phyloP scores from a whole-genome alignment of 2,113 vertebrate species.

The Numida meleagris region DNA sequence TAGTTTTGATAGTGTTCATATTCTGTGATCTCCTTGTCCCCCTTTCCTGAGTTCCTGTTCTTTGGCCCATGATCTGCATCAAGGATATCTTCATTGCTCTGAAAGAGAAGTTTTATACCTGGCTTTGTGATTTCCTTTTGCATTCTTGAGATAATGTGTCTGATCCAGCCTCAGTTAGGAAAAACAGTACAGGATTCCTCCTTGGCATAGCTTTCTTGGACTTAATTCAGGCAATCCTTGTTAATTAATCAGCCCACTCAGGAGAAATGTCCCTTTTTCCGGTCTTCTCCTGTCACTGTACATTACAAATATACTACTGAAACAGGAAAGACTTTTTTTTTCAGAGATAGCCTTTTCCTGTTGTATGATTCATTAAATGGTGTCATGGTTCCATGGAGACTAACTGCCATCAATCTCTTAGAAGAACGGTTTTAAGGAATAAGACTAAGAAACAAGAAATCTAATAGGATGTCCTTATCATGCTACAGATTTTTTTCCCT shows the following conservation, averaged over 20 bases:
- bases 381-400: constrained; percentile 30
- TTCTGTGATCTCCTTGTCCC: not conserved
- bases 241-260: constrained; percentile 56
- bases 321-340: constrained; percentile 38
- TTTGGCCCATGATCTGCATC: not conserved
- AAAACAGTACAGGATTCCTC: constrained; percentile 11
- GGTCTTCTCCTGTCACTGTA: constrained; percentile 35
- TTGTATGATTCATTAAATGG: constrained; percentile 39
- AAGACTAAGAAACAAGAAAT: not conserved
- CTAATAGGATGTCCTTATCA: not conserved
- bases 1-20: constrained; percentile 22
- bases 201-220: constrained; percentile 35
- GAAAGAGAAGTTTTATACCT: not conserved
- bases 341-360: constrained; percentile 27
- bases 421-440: not conserved
- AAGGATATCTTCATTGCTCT: not conserved
- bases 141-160: not conserved
- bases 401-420: constrained; percentile 47
- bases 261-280: constrained; percentile 41
- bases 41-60: not conserved
- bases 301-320: constrained; percentile 52
- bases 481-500: not conserved
- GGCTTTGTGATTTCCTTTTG: not conserved
- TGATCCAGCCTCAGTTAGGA: not conserved
- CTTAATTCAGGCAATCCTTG: constrained; percentile 22